Conservation (phyloP, 2,797 vertebrate species). For the Urocyon cinereoargenteus region DNA sequence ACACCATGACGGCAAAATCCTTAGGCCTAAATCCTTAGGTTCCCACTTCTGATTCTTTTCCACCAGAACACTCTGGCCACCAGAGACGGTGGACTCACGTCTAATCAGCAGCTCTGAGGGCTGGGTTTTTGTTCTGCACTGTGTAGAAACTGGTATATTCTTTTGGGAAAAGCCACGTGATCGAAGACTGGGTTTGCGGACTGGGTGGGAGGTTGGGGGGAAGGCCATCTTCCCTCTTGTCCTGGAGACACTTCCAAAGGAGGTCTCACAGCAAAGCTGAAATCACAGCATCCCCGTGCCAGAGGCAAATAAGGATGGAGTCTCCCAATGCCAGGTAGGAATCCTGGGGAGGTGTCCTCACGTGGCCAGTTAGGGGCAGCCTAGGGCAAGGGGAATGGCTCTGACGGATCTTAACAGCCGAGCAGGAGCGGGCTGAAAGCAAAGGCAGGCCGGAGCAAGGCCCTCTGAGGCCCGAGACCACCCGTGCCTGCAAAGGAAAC, state of each 20-base stretch:
- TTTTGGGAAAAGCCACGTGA: neutral
- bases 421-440: neutral
- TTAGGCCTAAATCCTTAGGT: neutral
- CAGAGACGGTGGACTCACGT: neutral
- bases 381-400: neutral
- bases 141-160: neutral
- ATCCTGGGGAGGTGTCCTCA: neutral
- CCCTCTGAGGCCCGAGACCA: neutral
- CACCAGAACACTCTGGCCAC: neutral
- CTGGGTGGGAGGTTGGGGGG: neutral
- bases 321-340: neutral
- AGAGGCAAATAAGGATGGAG: neutral
- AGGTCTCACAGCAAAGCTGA: neutral
- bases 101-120: neutral
- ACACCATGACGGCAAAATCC: neutral
- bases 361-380: neutral
- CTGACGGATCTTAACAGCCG: conserved; percentile 61
- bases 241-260: neutral
- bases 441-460: neutral
- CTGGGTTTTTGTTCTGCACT: neutral
- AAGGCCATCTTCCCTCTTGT: neutral
- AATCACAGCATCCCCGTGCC: neutral
- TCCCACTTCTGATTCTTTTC: neutral
- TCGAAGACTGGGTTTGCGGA: neutral
- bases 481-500: neutral